These are phyloP conservation scores for Ibidorhyncha struthersii DNA, from an alignment of 2,113 vertebrate genomes.

Conservation along the genomic window DNA sequence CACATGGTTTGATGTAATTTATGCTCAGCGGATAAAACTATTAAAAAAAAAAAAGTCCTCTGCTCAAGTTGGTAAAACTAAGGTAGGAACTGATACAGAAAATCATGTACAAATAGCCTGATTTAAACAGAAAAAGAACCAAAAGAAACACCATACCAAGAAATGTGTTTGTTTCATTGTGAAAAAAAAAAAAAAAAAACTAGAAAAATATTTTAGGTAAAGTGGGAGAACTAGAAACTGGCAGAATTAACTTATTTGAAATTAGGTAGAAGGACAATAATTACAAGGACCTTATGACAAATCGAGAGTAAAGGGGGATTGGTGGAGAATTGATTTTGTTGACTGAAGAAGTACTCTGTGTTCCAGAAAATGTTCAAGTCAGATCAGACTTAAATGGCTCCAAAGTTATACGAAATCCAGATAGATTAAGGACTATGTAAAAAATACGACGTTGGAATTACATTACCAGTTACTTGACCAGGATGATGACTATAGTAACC, in stretches of 20 bases:
- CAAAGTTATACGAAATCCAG: neutral
- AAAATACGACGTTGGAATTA: neutral
- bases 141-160: neutral
- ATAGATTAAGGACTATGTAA: neutral
- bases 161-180: neutral
- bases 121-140: neutral
- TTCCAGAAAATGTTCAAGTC: neutral
- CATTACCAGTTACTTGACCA: neutral
- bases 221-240: neutral
- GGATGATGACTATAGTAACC: neutral
- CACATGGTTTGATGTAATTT: neutral
- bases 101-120: neutral
- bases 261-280: neutral
- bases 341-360: neutral
- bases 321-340: neutral
- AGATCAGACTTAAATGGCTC: neutral
- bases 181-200: neutral
- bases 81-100: neutral
- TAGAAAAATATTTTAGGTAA: neutral
- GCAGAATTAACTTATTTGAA: neutral
- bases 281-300: neutral
- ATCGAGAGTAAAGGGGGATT: neutral
- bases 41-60: neutral
- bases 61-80: neutral
- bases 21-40: neutral